phyloP scores from a whole-genome alignment of 2,888 invertebrate species.

The Pammene aurita region DNA sequence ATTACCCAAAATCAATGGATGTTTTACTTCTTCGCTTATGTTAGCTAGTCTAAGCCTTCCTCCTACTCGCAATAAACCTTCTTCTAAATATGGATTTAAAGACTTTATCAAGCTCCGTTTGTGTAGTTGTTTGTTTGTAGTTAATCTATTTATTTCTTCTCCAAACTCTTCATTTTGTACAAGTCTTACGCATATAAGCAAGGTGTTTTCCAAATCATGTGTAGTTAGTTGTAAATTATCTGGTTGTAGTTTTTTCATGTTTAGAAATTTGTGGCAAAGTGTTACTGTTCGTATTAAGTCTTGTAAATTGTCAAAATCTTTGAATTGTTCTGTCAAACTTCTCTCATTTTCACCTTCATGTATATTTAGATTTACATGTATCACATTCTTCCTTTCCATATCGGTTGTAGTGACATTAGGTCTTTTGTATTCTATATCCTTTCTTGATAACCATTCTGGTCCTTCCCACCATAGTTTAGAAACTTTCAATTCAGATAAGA shows the following conservation, averaged over 20 bases:
- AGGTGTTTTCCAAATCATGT: background rate
- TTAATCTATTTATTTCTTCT: no score
- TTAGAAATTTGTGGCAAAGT: background rate
- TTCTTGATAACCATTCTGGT: background rate
- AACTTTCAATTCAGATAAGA: background rate
- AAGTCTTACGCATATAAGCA: background rate
- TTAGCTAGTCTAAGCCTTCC: constrained; percentile 45
- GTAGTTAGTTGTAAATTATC: background rate
- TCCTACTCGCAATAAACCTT: constrained; percentile 46
- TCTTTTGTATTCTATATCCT: background rate
- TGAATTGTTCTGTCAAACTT: background rate
- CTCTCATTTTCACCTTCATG: constrained; percentile 8
- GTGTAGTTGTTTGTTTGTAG: background rate
- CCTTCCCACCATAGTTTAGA: constrained; percentile 3
- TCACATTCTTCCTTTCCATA: background rate
- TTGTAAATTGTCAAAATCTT: background rate
- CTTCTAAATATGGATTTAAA: constrained; percentile 46
- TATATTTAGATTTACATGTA: background rate
- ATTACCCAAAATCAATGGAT: constrained; percentile 47
- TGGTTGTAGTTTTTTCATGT: background rate
- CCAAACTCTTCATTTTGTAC: background rate
- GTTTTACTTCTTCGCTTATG: constrained; percentile 40
- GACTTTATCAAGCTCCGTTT: constrained; percentile 41
- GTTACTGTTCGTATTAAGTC: background rate
- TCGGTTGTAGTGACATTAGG: background rate